Conservation (phyloP, 35 echinoderm and acorn worm species). For the Apostichopus californicus region DNA sequence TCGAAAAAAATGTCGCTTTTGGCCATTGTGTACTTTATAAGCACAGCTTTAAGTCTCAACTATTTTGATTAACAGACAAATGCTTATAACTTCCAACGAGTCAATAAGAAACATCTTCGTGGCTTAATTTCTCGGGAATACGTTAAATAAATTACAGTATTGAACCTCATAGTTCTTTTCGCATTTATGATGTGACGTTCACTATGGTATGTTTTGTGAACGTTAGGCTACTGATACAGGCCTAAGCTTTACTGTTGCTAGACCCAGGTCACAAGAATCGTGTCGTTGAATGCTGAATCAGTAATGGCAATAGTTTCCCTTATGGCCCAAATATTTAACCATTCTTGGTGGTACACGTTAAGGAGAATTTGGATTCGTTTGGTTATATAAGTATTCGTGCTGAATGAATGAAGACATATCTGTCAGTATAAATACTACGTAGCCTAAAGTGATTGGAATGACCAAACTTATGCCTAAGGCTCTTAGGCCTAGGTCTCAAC, state of each 20-base stretch:
- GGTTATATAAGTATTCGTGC: too few relatives aligned
- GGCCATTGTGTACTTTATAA: neutral
- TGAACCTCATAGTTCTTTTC: neutral
- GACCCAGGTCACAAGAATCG: neutral
- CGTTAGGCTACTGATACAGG: neutral
- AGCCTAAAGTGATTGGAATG: too few relatives aligned
- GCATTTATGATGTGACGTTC: neutral
- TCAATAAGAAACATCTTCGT: too few relatives aligned
- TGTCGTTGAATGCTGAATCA: neutral
- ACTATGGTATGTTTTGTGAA: neutral
- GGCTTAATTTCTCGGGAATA: too few relatives aligned
- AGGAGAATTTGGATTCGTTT: too few relatives aligned
- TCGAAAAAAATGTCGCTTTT: slow-evolving; percentile 24
- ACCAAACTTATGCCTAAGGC: too few relatives aligned
- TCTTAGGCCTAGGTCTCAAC: too few relatives aligned
- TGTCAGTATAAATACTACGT: too few relatives aligned
- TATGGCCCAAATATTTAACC: too few relatives aligned
- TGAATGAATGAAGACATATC: too few relatives aligned
- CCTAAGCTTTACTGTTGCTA: neutral
- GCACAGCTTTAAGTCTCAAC: neutral
- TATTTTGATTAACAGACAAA: neutral
- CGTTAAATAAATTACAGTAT: too few relatives aligned
- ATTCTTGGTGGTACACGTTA: too few relatives aligned
- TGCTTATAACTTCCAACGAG: neutral
- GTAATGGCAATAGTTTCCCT: neutral